Base-by-base conservation (phyloP, 2,113 vertebrate genomes). In the Rhipidura dahli region DNA sequence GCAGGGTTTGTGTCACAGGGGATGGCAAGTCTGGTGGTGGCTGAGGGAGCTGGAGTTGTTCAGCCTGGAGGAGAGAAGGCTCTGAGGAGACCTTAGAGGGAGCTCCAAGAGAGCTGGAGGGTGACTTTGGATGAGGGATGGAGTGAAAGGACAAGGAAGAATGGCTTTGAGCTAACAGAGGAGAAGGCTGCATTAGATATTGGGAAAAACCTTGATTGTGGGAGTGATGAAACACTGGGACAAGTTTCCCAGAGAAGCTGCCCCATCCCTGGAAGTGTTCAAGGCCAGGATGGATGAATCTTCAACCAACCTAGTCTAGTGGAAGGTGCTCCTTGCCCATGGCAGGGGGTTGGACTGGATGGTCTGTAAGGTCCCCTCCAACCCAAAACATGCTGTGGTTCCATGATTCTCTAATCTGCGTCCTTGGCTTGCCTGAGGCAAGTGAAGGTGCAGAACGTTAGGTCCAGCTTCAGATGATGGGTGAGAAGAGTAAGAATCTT, bases 401-500 rank as follows among this genome's bases (percentile, higher is more conserved):
- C 19, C n/a, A 21, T 57, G 45, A 42, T 15, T 63, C 40, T 35
- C 5, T 18, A 63, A 22, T 10, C 27, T 44, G n/a, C 21, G 6
- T 44, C 50, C 21, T 35, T 19, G 3, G 5, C 76, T 56, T 65
- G 19, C 51, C n/a, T 45, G 39, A 15, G 56, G 28, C 1, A 0
- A 30, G 39, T 15, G 56, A 81, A 61, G 22, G 5, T 72, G 4
- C n/a, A 51, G 59, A 81, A 19, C 13, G 15, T 28, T 65, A 9
- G 6, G 20, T 18, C 40, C 1, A 0, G 47, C 13, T 37, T 53
- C 45, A 40, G 21, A 21, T 15, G 27, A 31, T 0, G 2, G 13
- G 7, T 49, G 42, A 49, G 59, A 69, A 56, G 13, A 42, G 6
- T 8, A 21, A 89, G 35, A 75, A 37, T 21, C 21, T 47, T 18